Evolutionary conservation across 2,113 vertebrate species (phyloP), one percentile per base, ranked within the genome.

Genomic region (Halichoerus grypus): DNA sequence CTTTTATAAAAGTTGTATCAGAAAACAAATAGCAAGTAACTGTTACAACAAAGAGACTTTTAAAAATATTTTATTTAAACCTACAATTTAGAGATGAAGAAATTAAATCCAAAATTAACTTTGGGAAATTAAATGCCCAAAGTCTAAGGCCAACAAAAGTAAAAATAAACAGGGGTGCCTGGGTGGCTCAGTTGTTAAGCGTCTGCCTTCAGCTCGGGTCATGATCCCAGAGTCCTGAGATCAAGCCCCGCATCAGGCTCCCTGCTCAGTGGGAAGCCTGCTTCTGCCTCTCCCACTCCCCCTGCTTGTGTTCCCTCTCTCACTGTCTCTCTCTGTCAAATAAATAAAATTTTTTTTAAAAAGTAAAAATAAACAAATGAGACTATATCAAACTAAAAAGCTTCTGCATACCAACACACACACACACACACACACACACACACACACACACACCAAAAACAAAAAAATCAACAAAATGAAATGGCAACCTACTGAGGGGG

Each of bases 61-160:
- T 24, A 14, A 88, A 88, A 88, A 31, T 5, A 21, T 72, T 84
- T 89, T 21, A 69, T 72, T 97, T 39, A 72, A 80, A 88, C 1
- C 57, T 59, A 36, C 22, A 71, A 89, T 46, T 80, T 81, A 90
- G 28, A 92, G 79, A 91, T 87, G 42, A 95, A 96, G 51, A 96
- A 96, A 82, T 28, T 86, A 96, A 89, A 69, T 46, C 13, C 21
- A 72, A 90, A 71, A 83, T 79, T 93, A 96, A 97, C 74, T 61
- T 79, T 28, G 4, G 49, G 65, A 77, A 91, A 77, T 65, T n/a
- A 95, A 91, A 91, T 46, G 57, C 21, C 59, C 12, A 13, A 65
- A 79, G 49, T 79, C 46, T 79, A 36, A 57, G 33, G 33, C 51
- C 51, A 55, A 53, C 51, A n/a, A 57, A 81, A 57, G 51, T 22